phyloP scores from a whole-genome alignment of 2,797 vertebrate genomes.

The Chelon labrosus region DNA sequence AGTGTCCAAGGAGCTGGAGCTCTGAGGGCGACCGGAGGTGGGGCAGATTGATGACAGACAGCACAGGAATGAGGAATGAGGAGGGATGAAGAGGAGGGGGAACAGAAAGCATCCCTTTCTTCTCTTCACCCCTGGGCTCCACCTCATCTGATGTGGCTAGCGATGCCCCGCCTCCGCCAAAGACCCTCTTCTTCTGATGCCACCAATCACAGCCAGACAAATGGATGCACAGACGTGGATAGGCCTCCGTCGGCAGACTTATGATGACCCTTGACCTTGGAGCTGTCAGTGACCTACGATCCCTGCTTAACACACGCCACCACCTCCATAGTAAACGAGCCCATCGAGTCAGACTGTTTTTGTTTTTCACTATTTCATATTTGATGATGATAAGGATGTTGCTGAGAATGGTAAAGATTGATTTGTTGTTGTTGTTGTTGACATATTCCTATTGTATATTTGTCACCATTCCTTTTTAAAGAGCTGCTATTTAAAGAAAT shows the following conservation, averaged over 20 bases:
- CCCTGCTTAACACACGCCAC: conserved; percentile 69
- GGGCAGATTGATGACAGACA: conserved; percentile 68
- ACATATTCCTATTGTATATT: conserved; percentile 67
- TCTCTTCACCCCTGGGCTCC: conserved; percentile 56
- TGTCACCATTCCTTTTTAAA: conserved; percentile 81
- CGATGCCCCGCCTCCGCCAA: conserved; percentile 64
- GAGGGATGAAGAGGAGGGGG: conserved; percentile 48
- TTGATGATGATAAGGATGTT: conserved; percentile 44
- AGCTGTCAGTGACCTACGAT: conserved; percentile 65
- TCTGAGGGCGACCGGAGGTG: conserved; percentile 82
- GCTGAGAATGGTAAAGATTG: conserved; percentile 46
- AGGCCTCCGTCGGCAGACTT: conserved; percentile 42
- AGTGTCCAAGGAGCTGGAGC: conserved; percentile 92
- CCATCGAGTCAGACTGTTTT: conserved; percentile 53
- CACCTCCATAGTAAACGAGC: conserved; percentile 55
- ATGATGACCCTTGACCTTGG: conserved; percentile 60
- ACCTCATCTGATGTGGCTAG: conserved; percentile 53
- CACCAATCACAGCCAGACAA: conserved; percentile 58
- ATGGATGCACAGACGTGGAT: conserved; percentile 58
- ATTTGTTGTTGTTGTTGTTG: conserved; percentile 34
- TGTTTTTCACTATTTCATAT: conserved; percentile 38
- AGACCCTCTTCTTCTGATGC: conserved; percentile 65
- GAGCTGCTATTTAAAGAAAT: conserved; percentile 86
- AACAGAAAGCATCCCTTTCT: conserved; percentile 20
- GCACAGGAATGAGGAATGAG: conserved; percentile 30